Base-by-base conservation (phyloP, 2,888 invertebrate species). In the Esperia sulphurella region DNA sequence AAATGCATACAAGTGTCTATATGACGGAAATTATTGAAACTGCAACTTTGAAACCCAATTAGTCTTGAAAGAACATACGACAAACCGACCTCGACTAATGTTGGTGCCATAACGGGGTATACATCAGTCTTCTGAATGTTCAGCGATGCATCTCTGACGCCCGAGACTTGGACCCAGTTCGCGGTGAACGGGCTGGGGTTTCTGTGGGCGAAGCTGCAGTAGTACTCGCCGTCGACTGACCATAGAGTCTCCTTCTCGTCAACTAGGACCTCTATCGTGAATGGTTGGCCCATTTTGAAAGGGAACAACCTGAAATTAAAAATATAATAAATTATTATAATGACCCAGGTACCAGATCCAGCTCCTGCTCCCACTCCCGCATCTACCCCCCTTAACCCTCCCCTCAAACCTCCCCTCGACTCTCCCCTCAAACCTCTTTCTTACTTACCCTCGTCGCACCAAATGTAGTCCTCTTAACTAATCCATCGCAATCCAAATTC, bases 151-250 rank as follows among this genome's bases (percentile, higher is more conserved):
- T 94, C 92, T 46, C 94, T 70, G 8, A 90, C 72, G 31, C 90
- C 91, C 7, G 94, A 86, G 48, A 91, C 84, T 38, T 94, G 92
- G 45, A 94, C 73, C 75, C 92, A 88, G 31, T 57, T 57, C 0
- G 82, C 86, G 1, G 50, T 53, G 12, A 81, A 54, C 0, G 78
- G 69, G 45, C 70, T 75, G 1, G 88, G 89, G 42, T 52, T 71
- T 1, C 94, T 90, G 71, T 95, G 95, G 4, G 80, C 68, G 70
- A 91, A 96, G 40, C 91, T 91, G 68, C 95, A 94, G 71, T 94
- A 94, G 68, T 95, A 94, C 55, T 91, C 90, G 0, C 94, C 95
- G 72, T 96, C 94, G 14, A 95, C 88, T 0, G 95, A 93, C 62
- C 95, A 92, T 80, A 93, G 74, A 35, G 92, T 93, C 58, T 92